A percentile compares a stretch with the other conserved stretches of the same genome.
These are phyloP conservation scores for Chiloscyllium plagiosum DNA, from an alignment of 2,113 vertebrate species.

Conservation along the genomic window DNA sequence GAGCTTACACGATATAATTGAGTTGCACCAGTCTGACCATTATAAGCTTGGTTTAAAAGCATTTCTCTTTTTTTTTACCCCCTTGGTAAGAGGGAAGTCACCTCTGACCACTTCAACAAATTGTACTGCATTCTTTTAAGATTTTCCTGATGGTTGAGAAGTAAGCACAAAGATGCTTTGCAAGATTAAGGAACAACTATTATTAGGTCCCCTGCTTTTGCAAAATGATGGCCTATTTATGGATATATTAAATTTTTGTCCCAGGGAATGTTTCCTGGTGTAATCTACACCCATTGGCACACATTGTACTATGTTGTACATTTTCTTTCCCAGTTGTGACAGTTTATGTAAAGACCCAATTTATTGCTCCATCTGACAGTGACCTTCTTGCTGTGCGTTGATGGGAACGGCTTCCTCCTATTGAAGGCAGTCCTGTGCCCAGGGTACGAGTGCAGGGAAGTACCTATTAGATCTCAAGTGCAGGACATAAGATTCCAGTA, in stretches of 20 bases:
- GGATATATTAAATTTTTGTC: not conserved
- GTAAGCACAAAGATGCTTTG: not conserved
- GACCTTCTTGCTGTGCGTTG: conserved; percentile 18
- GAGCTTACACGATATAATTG: too few relatives aligned
- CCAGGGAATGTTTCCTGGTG: not conserved
- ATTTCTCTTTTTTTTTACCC: not conserved
- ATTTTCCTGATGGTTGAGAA: conserved; percentile 3
- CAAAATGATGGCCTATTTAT: not conserved
- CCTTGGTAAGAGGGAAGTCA: not conserved
- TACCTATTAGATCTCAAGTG: not conserved
- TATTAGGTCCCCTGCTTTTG: not conserved
- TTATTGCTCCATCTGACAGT: conserved; percentile 27
- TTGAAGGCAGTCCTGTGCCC: conserved; percentile 20
- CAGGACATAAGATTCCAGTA: conserved; percentile 7
- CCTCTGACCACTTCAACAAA: not conserved
- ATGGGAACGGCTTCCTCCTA: conserved; percentile 33
- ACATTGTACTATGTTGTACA: not conserved
- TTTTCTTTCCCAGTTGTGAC: conserved; percentile 25
- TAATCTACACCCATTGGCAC: not conserved
- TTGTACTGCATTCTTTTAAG: not conserved
- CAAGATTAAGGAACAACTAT: conserved; percentile 21
- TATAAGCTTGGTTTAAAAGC: not conserved
- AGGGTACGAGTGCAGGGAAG: not conserved
- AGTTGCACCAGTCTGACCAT: not conserved
- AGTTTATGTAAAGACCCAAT: conserved; percentile 24